Conservation (phyloP, 2,888 invertebrate genomes). For the Balanococcus diminutus region DNA sequence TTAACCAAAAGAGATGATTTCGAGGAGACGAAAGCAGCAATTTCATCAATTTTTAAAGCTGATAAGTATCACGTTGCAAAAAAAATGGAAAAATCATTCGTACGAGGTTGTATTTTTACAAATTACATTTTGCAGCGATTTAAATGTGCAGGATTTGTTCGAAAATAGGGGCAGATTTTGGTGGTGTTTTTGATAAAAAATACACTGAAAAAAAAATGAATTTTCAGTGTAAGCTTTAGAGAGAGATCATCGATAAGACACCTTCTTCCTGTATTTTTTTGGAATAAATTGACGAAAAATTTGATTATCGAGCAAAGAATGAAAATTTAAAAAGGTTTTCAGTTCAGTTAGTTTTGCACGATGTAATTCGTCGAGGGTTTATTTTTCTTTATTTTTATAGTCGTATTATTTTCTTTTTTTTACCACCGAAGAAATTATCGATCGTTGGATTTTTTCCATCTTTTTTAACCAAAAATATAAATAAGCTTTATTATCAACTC, state of each 20-base stretch:
- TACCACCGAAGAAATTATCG: no score
- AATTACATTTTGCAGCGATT: neutral
- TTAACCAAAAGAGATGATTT: neutral
- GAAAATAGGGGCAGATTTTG: neutral
- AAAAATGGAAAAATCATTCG: neutral
- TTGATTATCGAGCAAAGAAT: neutral
- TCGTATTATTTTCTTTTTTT: no score
- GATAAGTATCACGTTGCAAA: neutral
- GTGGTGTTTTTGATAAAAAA: neutral
- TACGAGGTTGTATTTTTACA: neutral
- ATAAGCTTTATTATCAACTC: no score
- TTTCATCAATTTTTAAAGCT: neutral
- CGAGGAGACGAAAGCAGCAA: neutral
- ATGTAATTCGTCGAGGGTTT: no score
- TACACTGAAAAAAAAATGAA: no score
- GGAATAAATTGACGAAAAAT: neutral
- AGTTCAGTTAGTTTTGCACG: no score
- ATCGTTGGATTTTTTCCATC: no score
- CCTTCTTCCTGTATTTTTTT: neutral
- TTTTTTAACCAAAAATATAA: no score
- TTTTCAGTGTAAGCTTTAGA: neutral
- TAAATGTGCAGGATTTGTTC: neutral
- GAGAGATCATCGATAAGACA: neutral
- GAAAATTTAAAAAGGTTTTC: no score
- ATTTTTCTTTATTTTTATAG: no score